These are phyloP conservation scores for Conus canariensis DNA, from an alignment of 2,888 invertebrate genomes.

Conservation along the genomic window DNA sequence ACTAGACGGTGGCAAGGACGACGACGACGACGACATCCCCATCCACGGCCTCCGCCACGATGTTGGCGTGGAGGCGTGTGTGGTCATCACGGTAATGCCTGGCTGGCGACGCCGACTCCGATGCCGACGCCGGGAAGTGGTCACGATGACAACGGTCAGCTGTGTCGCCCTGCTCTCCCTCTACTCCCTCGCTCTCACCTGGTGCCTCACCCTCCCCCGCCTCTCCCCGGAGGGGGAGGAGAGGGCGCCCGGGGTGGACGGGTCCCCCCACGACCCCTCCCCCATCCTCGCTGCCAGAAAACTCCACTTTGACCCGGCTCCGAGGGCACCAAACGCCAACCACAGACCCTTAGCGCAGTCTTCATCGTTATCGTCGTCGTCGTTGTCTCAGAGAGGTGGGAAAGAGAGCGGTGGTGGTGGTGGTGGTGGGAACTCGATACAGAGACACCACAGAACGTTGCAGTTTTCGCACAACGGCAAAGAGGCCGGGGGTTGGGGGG, in stretches of 20 bases:
- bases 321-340: background rate
- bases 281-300: slow-evolving; percentile 30
- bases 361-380: slow-evolving; percentile 27
- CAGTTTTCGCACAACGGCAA: slow-evolving; percentile 32
- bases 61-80: slow-evolving; percentile 28
- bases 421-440: background rate
- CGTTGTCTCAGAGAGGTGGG: background rate
- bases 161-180: slow-evolving; percentile 40
- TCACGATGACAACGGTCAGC: slow-evolving; percentile 41
- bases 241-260: background rate
- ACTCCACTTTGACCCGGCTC: slow-evolving; percentile 32
- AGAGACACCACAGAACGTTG: slow-evolving; percentile 35
- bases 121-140: slow-evolving; percentile 45
- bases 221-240: slow-evolving; percentile 11
- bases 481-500: slow-evolving; percentile 34
- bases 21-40: background rate
- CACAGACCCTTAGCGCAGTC: background rate
- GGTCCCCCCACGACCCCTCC: background rate
- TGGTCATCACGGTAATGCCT: slow-evolving; percentile 36
- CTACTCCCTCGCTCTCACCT: slow-evolving; percentile 41
- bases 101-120: slow-evolving; percentile 39
- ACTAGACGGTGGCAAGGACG: background rate
- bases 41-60: slow-evolving; percentile 37
- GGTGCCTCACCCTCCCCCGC: slow-evolving; percentile 40
- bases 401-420: background rate